These are phyloP conservation scores for Macrocentrus cingulum DNA, from an alignment of 1,140 invertebrate genomes.

Conservation along the genomic window DNA sequence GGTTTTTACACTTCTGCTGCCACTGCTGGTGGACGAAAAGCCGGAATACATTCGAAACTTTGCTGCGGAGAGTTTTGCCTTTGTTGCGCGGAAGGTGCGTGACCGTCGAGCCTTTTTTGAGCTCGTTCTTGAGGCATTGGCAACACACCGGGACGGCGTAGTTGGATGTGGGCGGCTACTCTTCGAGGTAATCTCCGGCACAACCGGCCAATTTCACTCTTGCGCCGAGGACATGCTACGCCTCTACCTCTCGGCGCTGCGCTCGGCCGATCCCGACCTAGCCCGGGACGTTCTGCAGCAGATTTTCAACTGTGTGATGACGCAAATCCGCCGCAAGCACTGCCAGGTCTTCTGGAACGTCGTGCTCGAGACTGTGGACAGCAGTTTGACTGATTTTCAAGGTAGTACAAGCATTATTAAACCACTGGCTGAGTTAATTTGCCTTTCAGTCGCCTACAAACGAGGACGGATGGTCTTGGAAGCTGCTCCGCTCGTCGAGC, in stretches of 20 bases:
- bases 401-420: slow-evolving; percentile 25
- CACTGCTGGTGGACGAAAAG: slow-evolving; percentile 69
- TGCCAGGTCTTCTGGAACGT: slow-evolving; percentile 64
- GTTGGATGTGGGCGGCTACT: slow-evolving; percentile 78
- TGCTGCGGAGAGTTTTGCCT: slow-evolving; percentile 93
- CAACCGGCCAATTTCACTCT: slow-evolving; percentile 79
- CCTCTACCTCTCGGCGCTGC: slow-evolving; percentile 65
- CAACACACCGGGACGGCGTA: slow-evolving; percentile 66
- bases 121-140: slow-evolving; percentile 69
- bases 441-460: slow-evolving; percentile 64
- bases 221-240: slow-evolving; percentile 68
- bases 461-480: slow-evolving; percentile 67
- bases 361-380: slow-evolving; percentile 40
- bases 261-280: slow-evolving; percentile 58
- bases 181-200: slow-evolving; percentile 83
- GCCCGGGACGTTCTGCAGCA: slow-evolving; percentile 66
- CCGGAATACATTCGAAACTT: slow-evolving; percentile 86
- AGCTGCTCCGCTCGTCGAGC: slow-evolving; percentile 60
- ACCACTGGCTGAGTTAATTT: slow-evolving; percentile 62
- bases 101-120: slow-evolving; percentile 76
- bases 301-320: slow-evolving; percentile 63
- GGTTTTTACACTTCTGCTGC: slow-evolving; percentile 74
- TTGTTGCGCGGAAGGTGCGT: slow-evolving; percentile 84
- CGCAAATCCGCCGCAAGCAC: slow-evolving; percentile 63
- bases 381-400: background rate